These are phyloP conservation scores for Telmatherina bonti DNA, from an alignment of 2,797 vertebrate genomes.

Conservation along the genomic window DNA sequence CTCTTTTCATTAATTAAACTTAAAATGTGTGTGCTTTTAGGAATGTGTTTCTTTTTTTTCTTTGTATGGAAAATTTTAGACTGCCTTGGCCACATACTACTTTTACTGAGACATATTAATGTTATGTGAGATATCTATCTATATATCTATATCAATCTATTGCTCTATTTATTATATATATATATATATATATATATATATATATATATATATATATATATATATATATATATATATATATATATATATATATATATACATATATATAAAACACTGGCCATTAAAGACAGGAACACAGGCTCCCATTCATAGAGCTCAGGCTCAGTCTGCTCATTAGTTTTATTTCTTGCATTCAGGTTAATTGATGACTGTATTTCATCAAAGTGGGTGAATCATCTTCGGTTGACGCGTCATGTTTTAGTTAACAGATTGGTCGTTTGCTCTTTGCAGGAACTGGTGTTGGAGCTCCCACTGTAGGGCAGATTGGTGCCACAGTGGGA, in stretches of 20 bases:
- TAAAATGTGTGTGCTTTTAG: conserved; percentile 86
- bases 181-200: too few species aligned
- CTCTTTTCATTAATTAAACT: conserved; percentile 88
- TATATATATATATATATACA: too few species aligned
- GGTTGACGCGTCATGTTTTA: too few species aligned
- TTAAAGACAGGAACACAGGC: too few species aligned
- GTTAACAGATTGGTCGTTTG: conserved; percentile 6
- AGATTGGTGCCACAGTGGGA: conserved; percentile 57
- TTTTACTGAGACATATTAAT: not conserved
- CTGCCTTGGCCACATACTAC: not conserved
- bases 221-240: too few species aligned
- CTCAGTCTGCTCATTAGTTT: too few species aligned
- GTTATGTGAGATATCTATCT: too few species aligned
- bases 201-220: too few species aligned
- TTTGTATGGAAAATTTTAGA: not conserved
- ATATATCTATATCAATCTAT: too few species aligned
- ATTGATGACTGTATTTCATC: not conserved
- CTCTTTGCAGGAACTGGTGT: conserved; percentile 23
- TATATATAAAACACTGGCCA: too few species aligned
- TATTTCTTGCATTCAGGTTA: not conserved
- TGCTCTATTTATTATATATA: too few species aligned
- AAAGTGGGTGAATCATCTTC: conserved; percentile 2
- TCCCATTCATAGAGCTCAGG: too few species aligned
- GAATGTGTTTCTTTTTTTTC: conserved; percentile 20
- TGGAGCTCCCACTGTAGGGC: conserved; percentile 34